A percentile compares a stretch with the other conserved stretches of the same genome.
phyloP scores from a whole-genome alignment of 1,140 invertebrate genomes.

The Acyrthosiphon pisum region DNA sequence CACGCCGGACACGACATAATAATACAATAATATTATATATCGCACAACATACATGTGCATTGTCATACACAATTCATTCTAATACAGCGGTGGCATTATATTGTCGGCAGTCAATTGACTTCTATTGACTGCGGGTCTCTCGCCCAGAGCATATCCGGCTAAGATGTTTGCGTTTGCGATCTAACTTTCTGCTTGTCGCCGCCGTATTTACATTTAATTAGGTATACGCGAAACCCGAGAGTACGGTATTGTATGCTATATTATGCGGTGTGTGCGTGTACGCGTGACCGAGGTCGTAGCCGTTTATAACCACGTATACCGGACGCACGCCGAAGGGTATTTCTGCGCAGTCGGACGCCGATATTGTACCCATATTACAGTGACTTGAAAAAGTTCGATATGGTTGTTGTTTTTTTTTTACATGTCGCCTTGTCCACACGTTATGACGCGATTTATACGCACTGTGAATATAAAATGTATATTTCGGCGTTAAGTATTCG shows the following conservation, averaged over 20 bases:
- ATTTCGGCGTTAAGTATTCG: neutral
- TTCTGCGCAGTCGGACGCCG: neutral
- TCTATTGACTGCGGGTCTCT: conserved; percentile 24
- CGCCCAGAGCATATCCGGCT: neutral
- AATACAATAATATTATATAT: neutral
- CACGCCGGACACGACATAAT: neutral
- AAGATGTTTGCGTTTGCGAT: conserved; percentile 39
- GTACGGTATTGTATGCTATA: neutral
- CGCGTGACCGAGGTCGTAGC: neutral
- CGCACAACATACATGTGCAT: neutral
- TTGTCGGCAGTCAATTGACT: conserved; percentile 23
- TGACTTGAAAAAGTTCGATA: neutral
- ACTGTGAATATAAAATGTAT: neutral
- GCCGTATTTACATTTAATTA: conserved; percentile 16
- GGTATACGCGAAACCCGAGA: neutral
- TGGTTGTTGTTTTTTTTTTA: neutral
- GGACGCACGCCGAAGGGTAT: neutral
- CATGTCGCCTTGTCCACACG: neutral
- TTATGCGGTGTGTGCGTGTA: neutral
- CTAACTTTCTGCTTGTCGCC: conserved; percentile 12
- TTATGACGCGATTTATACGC: neutral
- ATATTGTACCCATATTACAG: neutral
- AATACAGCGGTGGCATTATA: conserved; percentile 26
- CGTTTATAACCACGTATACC: neutral
- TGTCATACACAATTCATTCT: neutral